Evolutionary conservation across 2,797 vertebrate species (phyloP).

Genomic region (Halcyon leucocephala): DNA sequence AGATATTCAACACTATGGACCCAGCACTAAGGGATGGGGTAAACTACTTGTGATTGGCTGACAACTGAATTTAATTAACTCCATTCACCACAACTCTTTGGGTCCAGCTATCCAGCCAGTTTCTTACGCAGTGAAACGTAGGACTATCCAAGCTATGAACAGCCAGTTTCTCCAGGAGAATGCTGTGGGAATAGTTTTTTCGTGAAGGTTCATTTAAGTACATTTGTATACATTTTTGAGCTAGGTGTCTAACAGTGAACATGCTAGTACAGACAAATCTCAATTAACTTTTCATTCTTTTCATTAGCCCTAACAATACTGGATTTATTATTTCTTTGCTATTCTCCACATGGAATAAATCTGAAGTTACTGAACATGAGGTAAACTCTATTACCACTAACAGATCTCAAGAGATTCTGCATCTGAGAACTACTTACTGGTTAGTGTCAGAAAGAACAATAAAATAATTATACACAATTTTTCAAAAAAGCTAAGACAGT

Average conservation of each 20-base stretch:
- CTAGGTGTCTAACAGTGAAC: neutral
- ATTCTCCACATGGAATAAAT: neutral
- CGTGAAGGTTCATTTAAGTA: neutral
- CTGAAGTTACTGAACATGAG: neutral
- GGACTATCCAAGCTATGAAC: rapidly evolving
- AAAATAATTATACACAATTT: neutral
- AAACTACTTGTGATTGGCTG: neutral
- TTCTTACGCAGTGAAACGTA: neutral
- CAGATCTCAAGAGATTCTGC: neutral
- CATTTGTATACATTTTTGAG: neutral
- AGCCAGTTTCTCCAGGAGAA: neutral
- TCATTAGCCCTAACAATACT: neutral
- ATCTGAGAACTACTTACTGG: neutral
- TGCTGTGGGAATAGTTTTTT: neutral
- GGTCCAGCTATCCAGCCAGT: rapidly evolving
- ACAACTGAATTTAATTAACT: neutral
- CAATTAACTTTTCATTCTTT: neutral
- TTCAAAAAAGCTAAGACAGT: neutral
- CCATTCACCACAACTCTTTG: neutral
- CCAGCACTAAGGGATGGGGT: neutral
- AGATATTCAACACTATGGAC: neutral
- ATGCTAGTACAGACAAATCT: neutral
- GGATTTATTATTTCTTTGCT: neutral
- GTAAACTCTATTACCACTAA: neutral
- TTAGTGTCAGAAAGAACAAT: neutral